Conservation (phyloP, 2,113 vertebrate species). For the Hyla sarda region DNA sequence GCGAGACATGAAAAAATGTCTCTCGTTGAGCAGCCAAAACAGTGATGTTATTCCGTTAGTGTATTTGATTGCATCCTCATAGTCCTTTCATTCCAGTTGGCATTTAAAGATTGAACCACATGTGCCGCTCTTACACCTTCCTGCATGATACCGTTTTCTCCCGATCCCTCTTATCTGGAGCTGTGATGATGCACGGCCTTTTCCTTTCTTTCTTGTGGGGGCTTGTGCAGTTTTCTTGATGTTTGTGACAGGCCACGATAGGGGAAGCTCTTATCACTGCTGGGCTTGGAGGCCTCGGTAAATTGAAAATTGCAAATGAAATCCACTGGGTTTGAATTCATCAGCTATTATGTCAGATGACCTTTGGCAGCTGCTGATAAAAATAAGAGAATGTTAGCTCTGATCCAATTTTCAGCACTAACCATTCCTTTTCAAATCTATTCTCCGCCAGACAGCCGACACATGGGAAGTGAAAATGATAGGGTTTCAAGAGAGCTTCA, state of each 20-base stretch:
- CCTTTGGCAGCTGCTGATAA: constrained; percentile 97
- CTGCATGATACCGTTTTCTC: constrained; percentile 74
- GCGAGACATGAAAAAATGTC: constrained; percentile 70
- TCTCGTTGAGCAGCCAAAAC: constrained; percentile 62
- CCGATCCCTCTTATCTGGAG: constrained; percentile 84
- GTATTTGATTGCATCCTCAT: constrained; percentile 77
- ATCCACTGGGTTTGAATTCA: constrained; percentile 95
- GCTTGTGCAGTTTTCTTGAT: constrained; percentile 88
- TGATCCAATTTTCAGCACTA: constrained; percentile 96
- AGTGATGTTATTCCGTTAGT: constrained; percentile 69
- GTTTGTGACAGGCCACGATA: constrained; percentile 94
- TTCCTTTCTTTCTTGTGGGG: constrained; percentile 82
- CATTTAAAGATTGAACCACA: constrained; percentile 82
- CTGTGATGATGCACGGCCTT: constrained; percentile 81
- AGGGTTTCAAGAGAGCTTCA: constrained; percentile 96
- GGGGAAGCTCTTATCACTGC: constrained; percentile 92
- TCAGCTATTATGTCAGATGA: constrained; percentile 97
- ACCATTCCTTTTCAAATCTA: constrained; percentile 93
- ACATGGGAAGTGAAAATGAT: constrained; percentile 98
- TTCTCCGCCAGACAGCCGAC: constrained; percentile 90
- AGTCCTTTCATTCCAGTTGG: constrained; percentile 82
- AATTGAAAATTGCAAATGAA: constrained; percentile 99
- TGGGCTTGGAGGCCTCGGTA: constrained; percentile 90
- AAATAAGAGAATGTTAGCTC: constrained; percentile 93
- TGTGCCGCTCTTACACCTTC: constrained; percentile 77